phyloP scores from a whole-genome alignment of 2,113 vertebrate genomes.

The Holacanthus passer region DNA sequence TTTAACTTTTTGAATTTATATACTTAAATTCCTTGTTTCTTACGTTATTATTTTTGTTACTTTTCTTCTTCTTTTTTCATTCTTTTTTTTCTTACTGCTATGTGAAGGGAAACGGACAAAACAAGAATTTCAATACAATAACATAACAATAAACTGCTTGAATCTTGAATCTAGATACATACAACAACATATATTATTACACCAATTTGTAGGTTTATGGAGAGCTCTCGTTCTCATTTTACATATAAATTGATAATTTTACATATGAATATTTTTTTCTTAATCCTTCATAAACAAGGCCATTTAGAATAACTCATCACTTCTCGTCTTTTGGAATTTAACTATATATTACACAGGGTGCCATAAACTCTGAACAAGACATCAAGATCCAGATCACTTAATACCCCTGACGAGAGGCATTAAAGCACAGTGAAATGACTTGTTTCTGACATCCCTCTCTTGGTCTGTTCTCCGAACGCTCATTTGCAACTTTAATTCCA shows the following conservation, averaged over 20 bases:
- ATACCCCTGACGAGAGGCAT: conserved; percentile 46
- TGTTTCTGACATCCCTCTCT: conserved; percentile 46
- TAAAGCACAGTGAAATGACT: conserved; percentile 61
- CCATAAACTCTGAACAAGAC: conserved; percentile 54
- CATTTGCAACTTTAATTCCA: conserved; percentile 78
- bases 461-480: conserved; percentile 64
- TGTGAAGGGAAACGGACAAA: too few species aligned
- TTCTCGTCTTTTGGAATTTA: conserved; percentile 13
- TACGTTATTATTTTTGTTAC: too few species aligned
- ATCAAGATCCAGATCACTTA: conserved; percentile 53
- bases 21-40: too few species aligned
- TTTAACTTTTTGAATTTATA: too few species aligned
- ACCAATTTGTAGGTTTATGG: not conserved
- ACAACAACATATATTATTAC: too few species aligned
- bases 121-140: too few species aligned
- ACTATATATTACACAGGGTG: conserved; percentile 49
- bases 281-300: not conserved
- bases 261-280: not conserved
- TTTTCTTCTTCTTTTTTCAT: not conserved
- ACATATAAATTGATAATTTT: not conserved
- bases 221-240: not conserved
- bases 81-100: too few species aligned
- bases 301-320: conserved; percentile 9
- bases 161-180: too few species aligned
- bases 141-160: too few species aligned